Base-by-base conservation (phyloP, 2,888 invertebrate genomes). In the Protula sp. region DNA sequence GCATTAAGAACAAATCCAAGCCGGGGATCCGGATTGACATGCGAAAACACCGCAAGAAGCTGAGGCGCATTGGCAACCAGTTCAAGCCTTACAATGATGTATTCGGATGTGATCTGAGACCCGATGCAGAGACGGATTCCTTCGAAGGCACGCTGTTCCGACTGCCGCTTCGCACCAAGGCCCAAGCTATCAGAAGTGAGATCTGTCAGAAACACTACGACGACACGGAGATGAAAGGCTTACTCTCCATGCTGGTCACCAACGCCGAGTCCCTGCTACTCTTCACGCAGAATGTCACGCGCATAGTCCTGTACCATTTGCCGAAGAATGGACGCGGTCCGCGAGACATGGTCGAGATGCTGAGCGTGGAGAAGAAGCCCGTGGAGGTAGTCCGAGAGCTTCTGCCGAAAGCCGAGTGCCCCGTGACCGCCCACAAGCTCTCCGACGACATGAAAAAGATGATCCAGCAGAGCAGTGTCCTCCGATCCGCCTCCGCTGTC, bases 71-170 rank as follows among this genome's bases (percentile, higher is more conserved):
- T 1, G 62, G 56, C 3, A 71, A 75, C 47, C 77, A 77, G 64
- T 75, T 77, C 61, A 67, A 70, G 52, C 75, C 77, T 22, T 77
- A 66, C 60, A 61, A 73, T 30, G 67, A 67, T 3, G 58, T 75
- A 3, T 75, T 75, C 60, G 72, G 70, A 5, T 76, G 74, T 59
- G 63, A 69, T 31, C 58, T 69, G n/a, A 51, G 57, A 9, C 51
- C 66, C 5, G 64, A 63, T 24, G 52, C 65, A 14, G 51, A 58
- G 22, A 53, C 61, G 22, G 64, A 66, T 22, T 58, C 58, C 3
- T 73, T 61, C 54, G 59, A 63, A n/a, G 77, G 73, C 3, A 77
- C 78, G 1, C 67, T 79, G 29, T 76, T 79, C 58, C 63, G 79
- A 28, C 67, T 79, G n/a, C 79, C 79, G 3, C 64, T 79, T 22